Evolutionary conservation across 2,113 vertebrate species (phyloP), one percentile per base, ranked within the genome.

Genomic region (Odontesthes bonariensis): DNA sequence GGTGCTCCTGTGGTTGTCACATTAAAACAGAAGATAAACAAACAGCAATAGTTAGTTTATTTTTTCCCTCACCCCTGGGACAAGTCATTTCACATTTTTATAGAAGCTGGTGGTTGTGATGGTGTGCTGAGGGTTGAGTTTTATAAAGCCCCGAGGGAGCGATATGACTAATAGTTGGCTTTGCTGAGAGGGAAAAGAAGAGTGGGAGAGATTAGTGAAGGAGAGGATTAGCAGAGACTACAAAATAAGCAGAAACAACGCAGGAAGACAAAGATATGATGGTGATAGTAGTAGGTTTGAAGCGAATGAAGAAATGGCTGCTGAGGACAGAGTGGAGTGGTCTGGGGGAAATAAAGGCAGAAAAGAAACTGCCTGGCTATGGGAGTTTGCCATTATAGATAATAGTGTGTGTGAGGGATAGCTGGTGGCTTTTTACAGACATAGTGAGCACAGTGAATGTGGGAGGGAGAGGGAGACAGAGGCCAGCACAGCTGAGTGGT

Each of bases 1-100:
- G 55, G 17, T 85, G 84, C 86, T 90, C 66, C 71, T 69, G 85
- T 55, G 87, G 82, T 92, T 92, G 90, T 92, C 92, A 84, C 90
- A 91, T 91, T 91, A 91, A 93, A 92, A 88, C 75, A 76, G 73
- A 85, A 83, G 79, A 83, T 88, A 89, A 92, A 92, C 90, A 93
- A 92, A 89, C 86, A 73, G 75, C 77, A 69, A 69, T 83, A 86
- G 89, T 88, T 82, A 70, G 32, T 23, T 64, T 79, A 44, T 17
- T 88, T 81, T 80, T 81, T 61, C 76, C 57, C 57, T 40, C 75
- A 67, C 84, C 83, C 72, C 27, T 22, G 81, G 86, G 89, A 89
- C 49, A 64, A 89, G 73, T 84, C 83, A 63, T 80, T 85, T 82
- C 79, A 75, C 31, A 69, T 81, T 91, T 88, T 81, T 82, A 81